phyloP scores from a whole-genome alignment of 2,888 invertebrate species.

The Phengaris arion region DNA sequence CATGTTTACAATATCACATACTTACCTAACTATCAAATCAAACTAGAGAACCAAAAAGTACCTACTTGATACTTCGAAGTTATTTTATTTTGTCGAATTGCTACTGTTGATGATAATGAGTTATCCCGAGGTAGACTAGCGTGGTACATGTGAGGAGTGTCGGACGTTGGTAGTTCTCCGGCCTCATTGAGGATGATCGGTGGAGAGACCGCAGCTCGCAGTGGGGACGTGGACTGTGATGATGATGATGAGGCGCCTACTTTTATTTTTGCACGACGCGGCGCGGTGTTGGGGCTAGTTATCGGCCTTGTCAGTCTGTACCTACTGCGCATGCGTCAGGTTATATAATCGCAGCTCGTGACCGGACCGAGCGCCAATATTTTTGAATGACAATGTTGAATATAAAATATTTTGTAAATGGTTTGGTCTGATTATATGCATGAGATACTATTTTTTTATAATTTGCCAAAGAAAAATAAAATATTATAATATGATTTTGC shows the following conservation, averaged over 20 bases:
- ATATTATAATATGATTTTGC: no score
- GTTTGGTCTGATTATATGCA: background rate
- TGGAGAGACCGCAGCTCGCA: background rate
- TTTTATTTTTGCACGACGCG: background rate
- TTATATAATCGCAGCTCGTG: constrained; percentile 28
- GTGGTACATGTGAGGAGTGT: no score
- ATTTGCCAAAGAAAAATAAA: background rate
- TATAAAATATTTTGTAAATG: constrained; percentile 1
- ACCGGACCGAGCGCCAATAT: constrained; percentile 27
- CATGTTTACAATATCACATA: no score
- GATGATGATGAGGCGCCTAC: background rate
- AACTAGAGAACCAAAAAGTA: no score
- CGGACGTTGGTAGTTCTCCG: background rate
- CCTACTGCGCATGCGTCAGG: constrained; percentile 16
- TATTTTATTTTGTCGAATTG: no score
- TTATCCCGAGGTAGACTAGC: no score
- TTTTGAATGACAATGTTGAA: constrained; percentile 21
- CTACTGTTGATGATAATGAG: no score
- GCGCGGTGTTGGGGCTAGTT: background rate
- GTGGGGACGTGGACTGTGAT: background rate
- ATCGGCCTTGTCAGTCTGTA: background rate
- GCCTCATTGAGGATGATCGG: background rate
- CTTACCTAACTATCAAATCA: no score
- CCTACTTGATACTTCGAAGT: no score
- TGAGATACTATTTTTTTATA: background rate